phyloP scores from a whole-genome alignment of 2,888 invertebrate genomes.

The Nomada flava region DNA sequence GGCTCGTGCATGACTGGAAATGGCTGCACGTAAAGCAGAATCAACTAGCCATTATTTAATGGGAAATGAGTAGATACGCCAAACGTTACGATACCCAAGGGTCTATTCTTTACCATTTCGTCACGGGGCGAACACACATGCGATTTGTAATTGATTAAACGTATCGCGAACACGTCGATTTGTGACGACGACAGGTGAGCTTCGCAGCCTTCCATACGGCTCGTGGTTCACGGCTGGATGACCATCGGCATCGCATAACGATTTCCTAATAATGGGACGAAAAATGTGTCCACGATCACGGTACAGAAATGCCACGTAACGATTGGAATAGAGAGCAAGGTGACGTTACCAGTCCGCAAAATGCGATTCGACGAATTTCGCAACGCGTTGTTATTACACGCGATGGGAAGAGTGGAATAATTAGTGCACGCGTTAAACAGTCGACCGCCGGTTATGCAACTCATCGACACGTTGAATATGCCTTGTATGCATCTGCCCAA shows the following conservation, averaged over 20 bases:
- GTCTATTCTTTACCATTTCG: too few species aligned
- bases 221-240: conserved; percentile 5
- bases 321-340: conserved; percentile 37
- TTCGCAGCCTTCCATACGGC: neutral
- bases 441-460: conserved; percentile 33
- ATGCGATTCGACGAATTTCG: conserved; percentile 18
- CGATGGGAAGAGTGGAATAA: conserved; percentile 35
- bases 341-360: conserved; percentile 24
- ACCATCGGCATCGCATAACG: conserved; percentile 1
- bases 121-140: too few species aligned
- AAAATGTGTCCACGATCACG: neutral
- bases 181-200: too few species aligned
- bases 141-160: neutral
- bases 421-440: conserved; percentile 33
- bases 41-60: neutral
- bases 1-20: neutral
- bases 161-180: too few species aligned
- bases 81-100: too few species aligned
- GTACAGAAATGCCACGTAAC: conserved; percentile 21
- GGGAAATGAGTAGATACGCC: neutral
- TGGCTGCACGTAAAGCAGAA: neutral
- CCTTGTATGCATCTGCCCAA: conserved; percentile 30
- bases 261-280: too few species aligned
- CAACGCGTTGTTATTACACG: conserved; percentile 28
- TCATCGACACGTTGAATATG: neutral